phyloP scores from a whole-genome alignment of 2,113 vertebrate genomes.

The Tinamus guttatus region DNA sequence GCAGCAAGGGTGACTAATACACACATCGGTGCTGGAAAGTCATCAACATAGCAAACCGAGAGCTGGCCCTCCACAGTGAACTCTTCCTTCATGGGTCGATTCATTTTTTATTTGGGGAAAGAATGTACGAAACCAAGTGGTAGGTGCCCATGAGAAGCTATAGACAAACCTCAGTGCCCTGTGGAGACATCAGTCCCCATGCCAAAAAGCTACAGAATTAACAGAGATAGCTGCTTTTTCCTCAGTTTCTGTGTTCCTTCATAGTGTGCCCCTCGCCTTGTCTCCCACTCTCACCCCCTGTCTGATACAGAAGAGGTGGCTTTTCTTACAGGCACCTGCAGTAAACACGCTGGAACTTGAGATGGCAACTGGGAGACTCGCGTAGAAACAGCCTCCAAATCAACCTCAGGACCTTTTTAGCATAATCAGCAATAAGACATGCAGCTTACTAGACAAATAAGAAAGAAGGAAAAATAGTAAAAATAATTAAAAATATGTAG shows the following conservation, averaged over 20 bases:
- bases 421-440: conserved; percentile 55
- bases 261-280: not conserved
- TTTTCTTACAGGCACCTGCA: conserved; percentile 46
- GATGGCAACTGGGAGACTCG: conserved; percentile 50
- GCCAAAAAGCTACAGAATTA: not conserved
- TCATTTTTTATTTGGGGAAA: not conserved
- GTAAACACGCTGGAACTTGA: conserved; percentile 61
- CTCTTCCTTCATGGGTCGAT: not conserved
- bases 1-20: conserved; percentile 56
- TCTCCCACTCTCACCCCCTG: conserved; percentile 2
- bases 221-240: conserved; percentile 19
- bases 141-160: not conserved
- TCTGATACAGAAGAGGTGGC: conserved; percentile 38
- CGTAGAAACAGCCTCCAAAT: conserved; percentile 54
- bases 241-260: conserved; percentile 14
- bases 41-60: not conserved
- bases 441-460: conserved; percentile 29
- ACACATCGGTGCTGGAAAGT: conserved; percentile 22
- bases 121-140: fast-evolving
- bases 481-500: conserved; percentile 13
- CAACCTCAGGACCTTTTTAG: conserved; percentile 59
- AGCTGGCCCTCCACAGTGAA: not conserved
- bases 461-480: conserved; percentile 12
- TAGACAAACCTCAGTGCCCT: not conserved
- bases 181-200: not conserved